These are phyloP conservation scores for Sitta europaea DNA, from an alignment of 2,113 vertebrate genomes.

Conservation along the genomic window DNA sequence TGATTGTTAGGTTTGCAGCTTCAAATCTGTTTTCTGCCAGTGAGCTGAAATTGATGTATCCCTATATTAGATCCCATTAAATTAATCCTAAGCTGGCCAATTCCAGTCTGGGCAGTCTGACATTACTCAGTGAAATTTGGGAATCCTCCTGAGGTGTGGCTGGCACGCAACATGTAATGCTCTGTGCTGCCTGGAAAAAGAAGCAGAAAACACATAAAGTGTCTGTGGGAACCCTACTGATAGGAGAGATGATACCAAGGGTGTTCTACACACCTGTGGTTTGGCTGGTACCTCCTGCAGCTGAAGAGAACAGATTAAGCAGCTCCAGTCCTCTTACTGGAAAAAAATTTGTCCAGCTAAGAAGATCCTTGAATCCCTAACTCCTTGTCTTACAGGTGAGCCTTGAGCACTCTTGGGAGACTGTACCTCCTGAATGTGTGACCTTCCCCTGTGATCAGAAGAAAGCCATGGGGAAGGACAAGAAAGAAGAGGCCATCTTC, in stretches of 20 bases:
- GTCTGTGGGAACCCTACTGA: background rate
- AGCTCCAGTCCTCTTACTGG: background rate
- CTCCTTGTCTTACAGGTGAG: slow-evolving; percentile 44
- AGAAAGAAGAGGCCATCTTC: slow-evolving; percentile 63
- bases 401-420: background rate
- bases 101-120: background rate
- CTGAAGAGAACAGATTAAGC: background rate
- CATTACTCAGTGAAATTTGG: background rate
- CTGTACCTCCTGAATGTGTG: background rate
- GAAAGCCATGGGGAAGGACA: slow-evolving; percentile 38
- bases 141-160: background rate
- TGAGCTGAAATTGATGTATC: background rate
- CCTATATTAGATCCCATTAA: background rate
- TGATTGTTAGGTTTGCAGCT: background rate
- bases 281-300: background rate
- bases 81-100: background rate
- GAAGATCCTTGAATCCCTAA: background rate
- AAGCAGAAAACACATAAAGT: background rate
- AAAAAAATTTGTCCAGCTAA: background rate
- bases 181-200: background rate
- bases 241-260: background rate
- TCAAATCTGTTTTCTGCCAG: background rate
- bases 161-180: rapidly evolving
- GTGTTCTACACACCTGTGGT: background rate
- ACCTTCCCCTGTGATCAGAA: background rate